Percentiles rank a stretch among this genome's conserved stretches.
These are phyloP conservation scores for Nephrotoma appendiculata DNA, from an alignment of 2,888 invertebrate genomes.

Conservation along the genomic window DNA sequence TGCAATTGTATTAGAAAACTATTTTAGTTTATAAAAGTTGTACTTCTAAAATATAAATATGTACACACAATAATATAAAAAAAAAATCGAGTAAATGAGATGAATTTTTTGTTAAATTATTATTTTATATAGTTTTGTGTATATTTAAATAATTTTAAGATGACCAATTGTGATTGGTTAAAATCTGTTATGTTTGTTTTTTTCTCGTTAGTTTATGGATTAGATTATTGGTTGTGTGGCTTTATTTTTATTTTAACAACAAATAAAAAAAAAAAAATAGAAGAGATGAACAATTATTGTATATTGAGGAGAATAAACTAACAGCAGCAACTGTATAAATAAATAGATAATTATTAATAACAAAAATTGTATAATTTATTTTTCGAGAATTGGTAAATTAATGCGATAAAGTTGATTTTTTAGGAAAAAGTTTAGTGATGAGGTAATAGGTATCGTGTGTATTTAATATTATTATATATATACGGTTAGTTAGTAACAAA, in stretches of 20 bases:
- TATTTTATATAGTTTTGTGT: not conserved
- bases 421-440: not conserved
- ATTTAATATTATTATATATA: not conserved
- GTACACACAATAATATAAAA: not conserved
- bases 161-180: not conserved
- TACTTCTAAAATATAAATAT: not conserved
- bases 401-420: not conserved
- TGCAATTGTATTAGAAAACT: not conserved
- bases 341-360: not conserved
- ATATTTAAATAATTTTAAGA: not conserved
- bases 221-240: not conserved
- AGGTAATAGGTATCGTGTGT: not conserved
- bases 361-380: not conserved
- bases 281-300: not conserved
- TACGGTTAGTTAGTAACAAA: not conserved
- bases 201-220: not conserved
- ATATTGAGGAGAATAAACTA: not conserved
- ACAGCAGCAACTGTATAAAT: not conserved
- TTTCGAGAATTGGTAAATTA: not conserved
- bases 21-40: not conserved
- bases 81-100: not conserved
- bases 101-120: not conserved
- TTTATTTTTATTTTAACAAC: not conserved
- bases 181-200: not conserved
- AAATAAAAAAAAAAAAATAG: not conserved